These are phyloP conservation scores for Enteromius mattozi DNA, from an alignment of 2,797 vertebrate genomes.

Conservation along the genomic window DNA sequence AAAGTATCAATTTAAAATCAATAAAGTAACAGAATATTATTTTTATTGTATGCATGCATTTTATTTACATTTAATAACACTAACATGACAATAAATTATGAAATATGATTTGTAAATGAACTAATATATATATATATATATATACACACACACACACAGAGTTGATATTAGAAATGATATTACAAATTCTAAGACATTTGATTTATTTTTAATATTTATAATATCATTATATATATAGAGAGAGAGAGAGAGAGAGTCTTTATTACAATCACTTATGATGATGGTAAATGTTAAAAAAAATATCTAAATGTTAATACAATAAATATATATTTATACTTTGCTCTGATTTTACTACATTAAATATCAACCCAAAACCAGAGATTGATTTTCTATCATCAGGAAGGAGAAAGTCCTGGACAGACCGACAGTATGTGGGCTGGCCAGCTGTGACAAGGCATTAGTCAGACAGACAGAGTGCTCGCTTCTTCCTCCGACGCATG, in stretches of 20 bases:
- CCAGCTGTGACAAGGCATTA: constrained; percentile 42
- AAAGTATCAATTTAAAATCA: neutral
- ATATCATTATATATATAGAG: too few relatives aligned
- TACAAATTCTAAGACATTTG: too few relatives aligned
- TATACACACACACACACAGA: too few relatives aligned
- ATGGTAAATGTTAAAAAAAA: neutral
- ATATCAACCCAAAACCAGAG: neutral
- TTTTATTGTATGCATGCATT: neutral
- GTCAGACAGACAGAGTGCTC: constrained; percentile 17
- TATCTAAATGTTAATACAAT: neutral
- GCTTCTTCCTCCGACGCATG: neutral
- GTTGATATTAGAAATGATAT: too few relatives aligned
- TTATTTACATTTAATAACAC: neutral
- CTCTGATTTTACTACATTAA: constrained; percentile 1
- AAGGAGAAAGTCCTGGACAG: constrained; percentile 23
- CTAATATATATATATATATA: neutral
- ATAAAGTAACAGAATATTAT: neutral
- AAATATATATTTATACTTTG: neutral
- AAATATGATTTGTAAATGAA: neutral
- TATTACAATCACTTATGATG: neutral
- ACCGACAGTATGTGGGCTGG: constrained; percentile 27
- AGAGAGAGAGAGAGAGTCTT: neutral
- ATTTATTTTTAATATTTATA: too few relatives aligned
- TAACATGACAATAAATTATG: neutral
- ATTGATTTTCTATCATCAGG: neutral